A percentile compares a stretch with the other conserved stretches of the same genome.
phyloP scores from a whole-genome alignment of 1,140 invertebrate genomes.

The Drosophila santomea region DNA sequence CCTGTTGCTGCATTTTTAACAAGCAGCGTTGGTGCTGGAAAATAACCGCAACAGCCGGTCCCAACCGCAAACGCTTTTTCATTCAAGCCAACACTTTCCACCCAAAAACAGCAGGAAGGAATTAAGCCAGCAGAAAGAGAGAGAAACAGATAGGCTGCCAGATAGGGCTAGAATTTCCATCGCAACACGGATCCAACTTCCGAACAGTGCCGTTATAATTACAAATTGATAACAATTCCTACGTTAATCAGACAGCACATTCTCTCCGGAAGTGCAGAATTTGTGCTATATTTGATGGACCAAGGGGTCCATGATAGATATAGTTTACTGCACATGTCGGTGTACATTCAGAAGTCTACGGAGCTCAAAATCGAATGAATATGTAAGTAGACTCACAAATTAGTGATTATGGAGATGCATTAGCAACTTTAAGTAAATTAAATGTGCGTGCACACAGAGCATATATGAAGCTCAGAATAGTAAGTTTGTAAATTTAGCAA shows the following conservation, averaged over 20 bases:
- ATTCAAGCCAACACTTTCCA: constrained; percentile 42
- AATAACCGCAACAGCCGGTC: constrained; percentile 56
- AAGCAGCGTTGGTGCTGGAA: constrained; percentile 16
- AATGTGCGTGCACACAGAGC: too few species aligned
- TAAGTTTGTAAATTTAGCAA: too few species aligned
- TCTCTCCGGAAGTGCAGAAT: constrained; percentile 62
- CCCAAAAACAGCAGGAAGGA: constrained; percentile 13
- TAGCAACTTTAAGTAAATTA: too few species aligned
- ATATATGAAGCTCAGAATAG: too few species aligned
- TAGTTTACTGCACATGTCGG: constrained; percentile 1
- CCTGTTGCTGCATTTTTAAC: constrained; percentile 38
- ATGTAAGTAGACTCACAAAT: too few species aligned
- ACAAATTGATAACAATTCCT: constrained; percentile 78
- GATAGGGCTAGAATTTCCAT: neutral
- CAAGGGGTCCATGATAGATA: constrained; percentile 32
- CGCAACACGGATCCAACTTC: constrained; percentile 10
- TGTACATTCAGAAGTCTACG: neutral
- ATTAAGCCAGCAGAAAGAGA: neutral
- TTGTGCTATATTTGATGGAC: constrained; percentile 63
- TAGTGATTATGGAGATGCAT: neutral
- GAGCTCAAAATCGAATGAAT: neutral
- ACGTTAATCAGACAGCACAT: constrained; percentile 68
- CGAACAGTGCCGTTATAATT: constrained; percentile 53
- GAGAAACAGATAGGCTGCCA: neutral
- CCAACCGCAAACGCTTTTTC: constrained; percentile 64